Base-by-base conservation (phyloP, 2,888 invertebrate species). In the Brachypalpus laphriformis region DNA sequence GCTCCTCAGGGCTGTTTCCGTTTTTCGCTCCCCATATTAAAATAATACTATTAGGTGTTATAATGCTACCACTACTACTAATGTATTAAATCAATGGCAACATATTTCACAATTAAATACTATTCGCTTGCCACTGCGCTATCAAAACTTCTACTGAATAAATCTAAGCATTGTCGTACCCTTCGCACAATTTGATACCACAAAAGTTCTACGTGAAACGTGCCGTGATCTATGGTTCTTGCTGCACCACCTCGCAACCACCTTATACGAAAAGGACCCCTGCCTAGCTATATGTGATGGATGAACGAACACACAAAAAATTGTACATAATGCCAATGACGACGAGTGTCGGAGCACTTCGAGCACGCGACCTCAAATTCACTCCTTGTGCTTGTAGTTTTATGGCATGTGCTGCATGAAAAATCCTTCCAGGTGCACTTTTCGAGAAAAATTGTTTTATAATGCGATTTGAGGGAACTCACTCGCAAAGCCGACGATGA, bases 261-360 rank as follows among this genome's bases (percentile, higher is more conserved):
- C 80, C 83, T 83, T 80, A 59, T 85, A 28, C 45, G 22, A 68
- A 61, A 57, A 59, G 59, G 54, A 85, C 80, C 80, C 85, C 80
- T 75, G 85, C 70, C 54, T 54, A 8, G 77, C 47, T 63, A 61
- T 78, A 63, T 81, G 70, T 65, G 80, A 85, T 71, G 85, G 80
- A 75, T 85, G 75, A 75, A 65, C 65, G 81, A 81, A 28, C 80
- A 85, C 63, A 76, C 71, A 68, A 47, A 49, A 51, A 71, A 71
- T 28, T 71, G 40, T 81, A 81, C 75, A 81, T 71, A 81, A 80
- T 66, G 56, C 82, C 61, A 77, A 78, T 89, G 90, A 89, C 88
- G 89, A 90, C 89, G 91, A 91, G 91, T 91, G 91, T 91, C 90
- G 89, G 90, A 91, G 91, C 89, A 90, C 91, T 91, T 89, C 88